Evolutionary conservation across 92 coral and sea anemone species (phyloP).

Genomic region (Palythoa grandiflora): DNA sequence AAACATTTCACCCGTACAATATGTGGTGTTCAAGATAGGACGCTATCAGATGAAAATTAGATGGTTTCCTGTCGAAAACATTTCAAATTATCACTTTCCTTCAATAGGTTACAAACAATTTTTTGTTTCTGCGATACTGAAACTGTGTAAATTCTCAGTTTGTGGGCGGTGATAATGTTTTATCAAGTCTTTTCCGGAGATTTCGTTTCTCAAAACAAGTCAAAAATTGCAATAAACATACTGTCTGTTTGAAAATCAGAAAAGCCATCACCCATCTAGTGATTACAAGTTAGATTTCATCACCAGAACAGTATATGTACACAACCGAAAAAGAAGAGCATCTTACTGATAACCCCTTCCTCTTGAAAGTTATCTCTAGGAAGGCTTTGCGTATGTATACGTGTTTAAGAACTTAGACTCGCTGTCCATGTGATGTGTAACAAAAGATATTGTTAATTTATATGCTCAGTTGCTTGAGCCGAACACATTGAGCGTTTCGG

Average conservation of each 20-base stretch:
- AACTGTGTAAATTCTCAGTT: conserved; percentile 59
- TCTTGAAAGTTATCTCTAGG: conserved; percentile 80
- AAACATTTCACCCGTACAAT: conserved; percentile 60
- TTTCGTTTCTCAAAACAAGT: conserved; percentile 75
- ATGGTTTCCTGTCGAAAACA: conserved; percentile 89
- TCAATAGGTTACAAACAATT: conserved; percentile 54
- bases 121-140: conserved; percentile 64
- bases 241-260: conserved; percentile 82
- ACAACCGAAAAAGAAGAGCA: conserved; percentile 83
- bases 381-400: conserved; percentile 84
- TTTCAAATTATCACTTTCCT: conserved; percentile 88
- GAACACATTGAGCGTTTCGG: conserved; percentile 18
- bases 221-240: conserved; percentile 73
- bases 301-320: conserved; percentile 78
- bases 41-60: conserved; percentile 79
- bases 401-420: conserved; percentile 81
- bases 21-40: conserved; percentile 79
- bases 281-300: conserved; percentile 93
- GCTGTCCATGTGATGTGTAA: conserved; percentile 79
- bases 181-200: conserved; percentile 52
- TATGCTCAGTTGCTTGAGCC: conserved; percentile 51
- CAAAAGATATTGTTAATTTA: conserved; percentile 70
- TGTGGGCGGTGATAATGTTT: conserved; percentile 71
- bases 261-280: conserved; percentile 77
- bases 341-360: conserved; percentile 90